Evolutionary conservation across 2,888 invertebrate genomes (phyloP), one percentile per base, ranked within the genome.

Genomic region (Smittia sp.): DNA sequence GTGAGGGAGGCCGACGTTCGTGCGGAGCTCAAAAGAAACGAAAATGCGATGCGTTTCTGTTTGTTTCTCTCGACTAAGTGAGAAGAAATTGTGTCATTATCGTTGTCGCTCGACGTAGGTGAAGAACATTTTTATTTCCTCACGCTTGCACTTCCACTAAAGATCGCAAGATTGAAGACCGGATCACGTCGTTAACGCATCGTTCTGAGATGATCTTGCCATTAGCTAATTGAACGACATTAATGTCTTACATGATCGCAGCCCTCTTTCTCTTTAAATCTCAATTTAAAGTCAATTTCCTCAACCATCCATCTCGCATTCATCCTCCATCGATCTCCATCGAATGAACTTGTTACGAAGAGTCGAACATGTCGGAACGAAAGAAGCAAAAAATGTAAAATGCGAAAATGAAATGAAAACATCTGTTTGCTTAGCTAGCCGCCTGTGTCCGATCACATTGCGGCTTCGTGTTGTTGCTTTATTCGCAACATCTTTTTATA

Each of bases 361-460:
- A 46, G 4, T 46, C 46, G 46, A 11, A 46, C n/a, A 58, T 18
- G 22, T n/a, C 20, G 20, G 18, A 58, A 18, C 22, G 58, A 20
- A 18, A 58, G 9, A 58, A 58, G 9, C 18, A 58, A 18, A 6
- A 65, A 41, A 46, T 6, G 41, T 68, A 22, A 46, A 41, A 46
- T 22, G n/a, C n/a, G 41, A 20, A 68, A 68, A 58, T 58, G 13
- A 58, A 69, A 69, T 54, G 69, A 25, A 27, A 69, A 69, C 69
- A 69, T 69, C 54, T 69, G 69, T 69, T 69, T 69, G 18, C 18
- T 54, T 20, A 69, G 18, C 20, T 69, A 1, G 1, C 18, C 15
- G 58, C 58, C 11, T 58, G n/a, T 58, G 20, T 69, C 52, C 41
- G 11, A 54, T 69, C 20, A 15, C 18, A 27, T n/a, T 15, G 52